These are phyloP conservation scores for Temnothorax curvispinosus DNA, from an alignment of 1,140 invertebrate genomes.

Conservation along the genomic window DNA sequence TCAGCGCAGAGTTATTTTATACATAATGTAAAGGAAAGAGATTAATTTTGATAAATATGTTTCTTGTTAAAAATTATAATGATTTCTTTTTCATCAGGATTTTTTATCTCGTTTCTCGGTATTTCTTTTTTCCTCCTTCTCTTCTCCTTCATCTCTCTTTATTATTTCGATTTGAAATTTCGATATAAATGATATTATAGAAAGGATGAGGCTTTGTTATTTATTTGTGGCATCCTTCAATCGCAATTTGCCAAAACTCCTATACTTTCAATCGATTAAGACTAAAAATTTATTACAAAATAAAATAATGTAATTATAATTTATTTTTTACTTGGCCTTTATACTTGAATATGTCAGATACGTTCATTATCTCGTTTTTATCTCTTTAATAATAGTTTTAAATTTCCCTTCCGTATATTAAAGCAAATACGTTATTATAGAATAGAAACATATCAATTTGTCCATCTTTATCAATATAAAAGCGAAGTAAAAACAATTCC, in stretches of 20 bases:
- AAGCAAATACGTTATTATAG: not conserved
- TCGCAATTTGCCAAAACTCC: not conserved
- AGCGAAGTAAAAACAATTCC: not conserved
- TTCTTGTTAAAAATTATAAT: not conserved
- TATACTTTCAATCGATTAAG: not conserved
- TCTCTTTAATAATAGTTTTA: not conserved
- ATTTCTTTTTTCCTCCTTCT: not conserved
- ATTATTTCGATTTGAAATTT: not conserved
- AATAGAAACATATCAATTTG: not conserved
- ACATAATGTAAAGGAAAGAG: not conserved
- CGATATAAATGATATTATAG: not conserved
- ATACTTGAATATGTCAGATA: not conserved
- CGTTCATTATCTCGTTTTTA: not conserved
- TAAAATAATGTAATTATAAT: not conserved
- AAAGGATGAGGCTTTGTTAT: not conserved
- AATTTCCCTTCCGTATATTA: not conserved
- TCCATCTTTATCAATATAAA: not conserved
- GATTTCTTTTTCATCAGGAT: not conserved
- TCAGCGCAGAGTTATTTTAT: not conserved
- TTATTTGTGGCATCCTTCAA: not conserved
- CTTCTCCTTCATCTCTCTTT: not conserved
- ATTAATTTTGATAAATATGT: not conserved
- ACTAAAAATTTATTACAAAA: conserved; percentile 7
- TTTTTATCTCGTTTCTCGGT: not conserved
- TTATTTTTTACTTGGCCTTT: not conserved